Evolutionary conservation across 2,113 vertebrate species (phyloP), one percentile per base, ranked within the genome.

Genomic region (Thamnophis sirtalis): DNA sequence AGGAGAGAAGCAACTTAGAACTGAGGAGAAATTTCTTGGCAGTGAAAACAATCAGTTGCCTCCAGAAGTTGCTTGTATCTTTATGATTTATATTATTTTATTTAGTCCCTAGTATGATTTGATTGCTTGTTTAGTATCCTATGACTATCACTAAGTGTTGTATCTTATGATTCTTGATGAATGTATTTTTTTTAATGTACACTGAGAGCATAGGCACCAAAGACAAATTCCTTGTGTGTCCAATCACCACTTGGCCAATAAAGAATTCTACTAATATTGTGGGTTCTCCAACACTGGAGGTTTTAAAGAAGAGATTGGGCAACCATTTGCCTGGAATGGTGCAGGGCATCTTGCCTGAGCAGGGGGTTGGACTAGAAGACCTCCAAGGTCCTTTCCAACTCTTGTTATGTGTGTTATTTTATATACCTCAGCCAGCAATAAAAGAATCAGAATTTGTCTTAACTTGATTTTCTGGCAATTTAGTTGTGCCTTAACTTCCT

Each of bases 401-500:
- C 60, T 63, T 63, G 60, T 68, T 58, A 26, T 9, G 22, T 9
- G 22, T 58, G 22, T 58, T 68, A n/a, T n/a, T 63, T 28, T 63
- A 49, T 22, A 51, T 93, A 89, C 19, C 84, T 84, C 85, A 88
- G 63, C 11, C 19, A n/a, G 2, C 90, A 55, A 5, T 24, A 33
- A 63, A 89, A 86, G 89, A 50, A 86, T 87, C 73, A 38, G 22
- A 38, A 87, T 0, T 94, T 91, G 93, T 91, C 86, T 86, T 92
- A 73, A 2, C 88, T 24, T 54, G 73, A n/a, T 1, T 5, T 19
- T 68, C 90, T 33, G 89, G 87, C 38, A 55, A 9, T 90, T 88
- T 49, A 22, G 0, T 90, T 91, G 53, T 90, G 73, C 11, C 88
- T 93, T 21, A 85, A 85, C 26, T 90, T 92, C 80, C 24, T 94